A percentile compares a stretch with the other conserved stretches of the same genome.
Evolutionary conservation across 2,113 vertebrate genomes (phyloP).

Genomic region (Butastur rufipennis): DNA sequence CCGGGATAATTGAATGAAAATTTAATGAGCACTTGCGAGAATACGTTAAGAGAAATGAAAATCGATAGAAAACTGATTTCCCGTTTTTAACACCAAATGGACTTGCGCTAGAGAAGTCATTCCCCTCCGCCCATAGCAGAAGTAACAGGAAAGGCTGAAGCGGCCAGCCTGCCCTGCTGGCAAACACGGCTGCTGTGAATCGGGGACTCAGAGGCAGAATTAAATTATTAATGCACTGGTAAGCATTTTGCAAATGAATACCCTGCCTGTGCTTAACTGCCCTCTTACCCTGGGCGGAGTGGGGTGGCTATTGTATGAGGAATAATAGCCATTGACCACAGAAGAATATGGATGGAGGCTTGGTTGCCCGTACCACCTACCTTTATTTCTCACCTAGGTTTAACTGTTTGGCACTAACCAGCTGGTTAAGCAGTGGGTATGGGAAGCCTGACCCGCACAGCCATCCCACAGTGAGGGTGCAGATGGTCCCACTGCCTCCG

Average conservation of each 20-base stretch:
- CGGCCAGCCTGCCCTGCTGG: not conserved
- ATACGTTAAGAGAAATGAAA: constrained; percentile 15
- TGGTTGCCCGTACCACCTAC: not conserved
- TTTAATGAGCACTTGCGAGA: constrained; percentile 67
- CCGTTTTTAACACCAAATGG: constrained; percentile 42
- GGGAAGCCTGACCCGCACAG: not conserved
- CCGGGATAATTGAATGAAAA: constrained; percentile 52
- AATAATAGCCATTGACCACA: not conserved
- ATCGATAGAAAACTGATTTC: constrained; percentile 59
- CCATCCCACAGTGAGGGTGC: not conserved
- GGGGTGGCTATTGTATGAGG: fast-evolving
- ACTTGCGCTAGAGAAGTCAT: not conserved
- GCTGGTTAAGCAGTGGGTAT: not conserved
- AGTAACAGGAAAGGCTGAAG: not conserved
- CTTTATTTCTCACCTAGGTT: not conserved
- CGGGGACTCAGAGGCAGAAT: not conserved
- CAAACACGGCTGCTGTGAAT: fast-evolving
- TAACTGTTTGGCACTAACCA: not conserved
- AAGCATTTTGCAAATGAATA: not conserved
- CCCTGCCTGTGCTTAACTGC: not conserved
- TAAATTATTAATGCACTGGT: not conserved
- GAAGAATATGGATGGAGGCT: not conserved
- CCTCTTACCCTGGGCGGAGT: not conserved
- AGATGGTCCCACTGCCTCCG: fast-evolving
- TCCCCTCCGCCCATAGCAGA: not conserved